Evolutionary conservation across 2,797 vertebrate species (phyloP).

Genomic region (Carcharodon carcharias): DNA sequence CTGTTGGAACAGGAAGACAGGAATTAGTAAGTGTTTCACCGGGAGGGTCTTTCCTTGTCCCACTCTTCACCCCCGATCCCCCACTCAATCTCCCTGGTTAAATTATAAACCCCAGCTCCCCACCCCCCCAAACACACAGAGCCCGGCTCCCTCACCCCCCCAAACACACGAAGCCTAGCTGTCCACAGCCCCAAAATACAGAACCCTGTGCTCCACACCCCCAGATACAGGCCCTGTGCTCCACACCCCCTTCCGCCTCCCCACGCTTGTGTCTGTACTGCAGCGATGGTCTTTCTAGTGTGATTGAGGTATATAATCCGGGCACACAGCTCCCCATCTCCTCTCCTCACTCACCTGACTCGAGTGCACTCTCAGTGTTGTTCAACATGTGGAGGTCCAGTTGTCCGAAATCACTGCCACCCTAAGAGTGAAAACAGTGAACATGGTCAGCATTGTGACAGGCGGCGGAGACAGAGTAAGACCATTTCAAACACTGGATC

Average conservation of each 20-base stretch:
- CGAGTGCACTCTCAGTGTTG: too few species aligned
- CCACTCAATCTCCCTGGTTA: too few species aligned
- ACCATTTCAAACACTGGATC: too few species aligned
- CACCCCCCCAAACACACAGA: neutral
- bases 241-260: too few species aligned
- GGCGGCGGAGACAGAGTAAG: too few species aligned
- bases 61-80: too few species aligned
- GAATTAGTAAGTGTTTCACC: neutral
- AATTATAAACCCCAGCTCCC: neutral
- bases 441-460: neutral
- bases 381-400: too few species aligned
- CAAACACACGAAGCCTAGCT: too few species aligned
- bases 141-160: neutral
- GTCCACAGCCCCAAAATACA: too few species aligned
- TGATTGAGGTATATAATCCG: neutral
- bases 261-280: too few species aligned
- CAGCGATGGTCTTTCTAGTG: neutral
- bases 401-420: neutral
- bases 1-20: neutral
- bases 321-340: neutral
- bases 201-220: too few species aligned
- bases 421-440: neutral
- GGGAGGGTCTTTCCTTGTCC: neutral
- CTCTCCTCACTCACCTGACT: neutral
- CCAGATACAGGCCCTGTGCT: too few species aligned